phyloP scores from a whole-genome alignment of 2,888 invertebrate species.

The Caenorhabditis sinica region DNA sequence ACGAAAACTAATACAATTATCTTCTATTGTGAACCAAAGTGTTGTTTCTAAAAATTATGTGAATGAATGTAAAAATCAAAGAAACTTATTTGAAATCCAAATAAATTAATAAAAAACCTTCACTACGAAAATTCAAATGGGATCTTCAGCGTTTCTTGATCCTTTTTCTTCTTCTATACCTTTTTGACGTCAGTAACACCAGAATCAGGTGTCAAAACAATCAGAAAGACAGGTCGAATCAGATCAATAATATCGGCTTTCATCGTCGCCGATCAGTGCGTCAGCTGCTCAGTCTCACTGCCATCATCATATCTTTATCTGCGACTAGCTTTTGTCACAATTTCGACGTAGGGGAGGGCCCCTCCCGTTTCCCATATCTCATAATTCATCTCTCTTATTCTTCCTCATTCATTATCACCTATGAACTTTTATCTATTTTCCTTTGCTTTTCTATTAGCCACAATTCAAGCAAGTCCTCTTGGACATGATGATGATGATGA shows the following conservation, averaged over 20 bases:
- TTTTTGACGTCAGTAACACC: conserved; percentile 35
- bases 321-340: conserved; percentile 24
- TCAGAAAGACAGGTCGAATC: conserved; percentile 51
- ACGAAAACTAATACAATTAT: not conserved
- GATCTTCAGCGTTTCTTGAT: not conserved
- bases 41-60: conserved; percentile 11
- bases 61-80: not conserved
- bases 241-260: conserved; percentile 53
- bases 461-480: conserved; percentile 23
- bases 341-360: conserved; percentile 44
- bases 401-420: conserved; percentile 21
- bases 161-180: conserved; percentile 5
- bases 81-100: no score
- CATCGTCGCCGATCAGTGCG: conserved; percentile 15
- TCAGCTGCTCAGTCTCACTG: conserved; percentile 42
- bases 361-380: conserved; percentile 28
- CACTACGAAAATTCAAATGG: not conserved
- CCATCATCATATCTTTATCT: not conserved
- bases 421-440: conserved; percentile 47
- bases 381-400: conserved; percentile 25
- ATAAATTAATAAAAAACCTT: no score
- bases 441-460: not conserved
- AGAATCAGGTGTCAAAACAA: conserved; percentile 55
- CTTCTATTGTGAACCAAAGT: not conserved
- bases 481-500: conserved; percentile 18